phyloP scores from a whole-genome alignment of 1,140 invertebrate species.

The Maconellicoccus hirsutus region DNA sequence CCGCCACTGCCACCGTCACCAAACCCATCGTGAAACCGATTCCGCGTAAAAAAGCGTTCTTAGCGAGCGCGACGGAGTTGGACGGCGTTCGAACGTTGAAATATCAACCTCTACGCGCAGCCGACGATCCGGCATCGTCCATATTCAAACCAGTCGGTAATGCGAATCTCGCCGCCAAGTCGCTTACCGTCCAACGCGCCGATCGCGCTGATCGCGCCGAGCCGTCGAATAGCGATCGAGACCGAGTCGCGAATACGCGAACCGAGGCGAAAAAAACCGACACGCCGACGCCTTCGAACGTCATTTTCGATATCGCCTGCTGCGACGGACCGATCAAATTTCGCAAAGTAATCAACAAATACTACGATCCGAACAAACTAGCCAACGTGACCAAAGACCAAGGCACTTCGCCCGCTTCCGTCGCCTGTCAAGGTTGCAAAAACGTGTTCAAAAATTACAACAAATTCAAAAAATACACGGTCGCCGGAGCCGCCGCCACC shows the following conservation, averaged over 20 bases:
- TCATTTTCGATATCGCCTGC: slow-evolving; percentile 67
- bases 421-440: slow-evolving; percentile 57
- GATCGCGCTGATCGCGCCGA: too few relatives aligned
- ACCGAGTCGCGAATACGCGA: not conserved
- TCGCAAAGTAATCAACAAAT: slow-evolving; percentile 61
- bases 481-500: slow-evolving; percentile 35
- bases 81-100: slow-evolving; percentile 26
- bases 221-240: not conserved
- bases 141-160: not conserved
- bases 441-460: slow-evolving; percentile 72
- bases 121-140: not conserved
- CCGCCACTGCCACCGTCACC: slow-evolving; percentile 26
- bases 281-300: slow-evolving; percentile 31
- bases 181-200: not conserved
- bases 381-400: slow-evolving; percentile 6
- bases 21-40: slow-evolving; percentile 38
- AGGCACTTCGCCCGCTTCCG: not conserved
- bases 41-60: slow-evolving; percentile 31
- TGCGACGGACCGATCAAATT: slow-evolving; percentile 79
- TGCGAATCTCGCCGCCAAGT: not conserved
- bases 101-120: not conserved
- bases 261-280: not conserved
- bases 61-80: slow-evolving; percentile 7
- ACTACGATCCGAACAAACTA: slow-evolving; percentile 41
- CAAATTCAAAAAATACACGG: slow-evolving; percentile 46